Percentiles rank a stretch among this genome's conserved stretches.
phyloP scores from a whole-genome alignment of 2,113 vertebrate genomes.

The Charina bottae region DNA sequence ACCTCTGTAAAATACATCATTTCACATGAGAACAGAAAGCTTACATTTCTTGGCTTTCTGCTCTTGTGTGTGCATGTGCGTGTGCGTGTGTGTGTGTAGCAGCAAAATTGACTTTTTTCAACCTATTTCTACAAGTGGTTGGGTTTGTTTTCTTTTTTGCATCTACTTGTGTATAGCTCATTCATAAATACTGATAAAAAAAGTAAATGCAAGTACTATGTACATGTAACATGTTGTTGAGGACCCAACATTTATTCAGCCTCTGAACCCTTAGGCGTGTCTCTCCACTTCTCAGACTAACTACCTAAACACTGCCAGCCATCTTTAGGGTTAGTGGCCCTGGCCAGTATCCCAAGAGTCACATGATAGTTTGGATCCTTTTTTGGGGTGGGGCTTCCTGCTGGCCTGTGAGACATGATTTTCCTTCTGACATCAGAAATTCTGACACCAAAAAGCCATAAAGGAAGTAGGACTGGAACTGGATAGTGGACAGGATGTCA shows the following conservation, averaged over 20 bases:
- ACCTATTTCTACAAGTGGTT: not conserved
- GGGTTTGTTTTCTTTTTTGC: not conserved
- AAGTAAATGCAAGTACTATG: not conserved
- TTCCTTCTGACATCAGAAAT: not conserved
- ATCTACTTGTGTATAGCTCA: not conserved
- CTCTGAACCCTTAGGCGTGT: not conserved
- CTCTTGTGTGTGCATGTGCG: not conserved
- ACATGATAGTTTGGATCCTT: not conserved
- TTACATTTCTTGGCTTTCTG: slow-evolving; percentile 34
- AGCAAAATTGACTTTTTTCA: not conserved
- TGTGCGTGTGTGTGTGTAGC: not conserved
- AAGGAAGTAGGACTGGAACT: not conserved
- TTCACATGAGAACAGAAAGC: not conserved
- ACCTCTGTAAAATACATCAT: not conserved
- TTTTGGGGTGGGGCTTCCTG: not conserved
- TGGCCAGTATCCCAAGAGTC: not conserved
- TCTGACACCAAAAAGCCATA: not conserved
- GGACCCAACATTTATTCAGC: not conserved
- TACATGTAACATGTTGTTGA: not conserved
- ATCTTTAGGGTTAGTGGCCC: not conserved
- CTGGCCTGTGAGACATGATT: not conserved
- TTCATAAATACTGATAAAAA: not conserved
- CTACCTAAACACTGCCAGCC: not conserved
- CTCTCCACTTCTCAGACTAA: not conserved
- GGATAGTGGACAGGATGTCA: not conserved